Evolutionary conservation across 2,888 invertebrate species (phyloP).

Genomic region (Tetropium fuscum): DNA sequence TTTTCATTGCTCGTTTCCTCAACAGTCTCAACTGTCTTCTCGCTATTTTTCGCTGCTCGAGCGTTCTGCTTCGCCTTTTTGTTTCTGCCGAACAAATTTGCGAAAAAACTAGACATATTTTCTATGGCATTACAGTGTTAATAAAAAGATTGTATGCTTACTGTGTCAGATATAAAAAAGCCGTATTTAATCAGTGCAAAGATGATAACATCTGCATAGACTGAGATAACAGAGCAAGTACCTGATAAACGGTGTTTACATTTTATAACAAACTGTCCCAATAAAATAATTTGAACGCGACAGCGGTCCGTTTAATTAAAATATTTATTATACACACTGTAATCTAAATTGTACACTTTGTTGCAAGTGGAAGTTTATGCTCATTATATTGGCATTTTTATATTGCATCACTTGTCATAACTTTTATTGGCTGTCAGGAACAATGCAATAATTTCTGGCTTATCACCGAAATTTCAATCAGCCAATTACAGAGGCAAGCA

Average conservation of each 20-base stretch:
- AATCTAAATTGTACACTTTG: slow-evolving; percentile 1
- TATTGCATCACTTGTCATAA: slow-evolving; percentile 1
- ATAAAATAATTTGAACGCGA: slow-evolving; percentile 21
- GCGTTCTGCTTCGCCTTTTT: slow-evolving; percentile 26
- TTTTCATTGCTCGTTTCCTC: slow-evolving; percentile 18
- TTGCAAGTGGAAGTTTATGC: not conserved
- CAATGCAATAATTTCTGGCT: slow-evolving; percentile 9
- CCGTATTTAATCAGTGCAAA: slow-evolving; percentile 22
- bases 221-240: slow-evolving; percentile 13
- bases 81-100: slow-evolving; percentile 42
- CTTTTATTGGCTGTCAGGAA: slow-evolving; percentile 6
- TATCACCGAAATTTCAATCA: slow-evolving; percentile 3
- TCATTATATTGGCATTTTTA: slow-evolving; percentile 8
- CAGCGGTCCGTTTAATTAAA: slow-evolving; percentile 5
- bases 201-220: slow-evolving; percentile 24
- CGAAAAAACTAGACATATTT: slow-evolving; percentile 45
- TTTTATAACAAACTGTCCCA: slow-evolving; percentile 14
- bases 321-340: slow-evolving; percentile 6
- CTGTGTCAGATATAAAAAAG: slow-evolving; percentile 5
- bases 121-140: slow-evolving; percentile 18
- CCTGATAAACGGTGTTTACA: slow-evolving; percentile 18
- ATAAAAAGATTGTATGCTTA: slow-evolving; percentile 6
- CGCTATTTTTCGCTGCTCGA: slow-evolving; percentile 2
- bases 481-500: not conserved
- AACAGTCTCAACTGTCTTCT: slow-evolving; percentile 18